phyloP scores from a whole-genome alignment of 2,888 invertebrate species.

The Megastigmus dorsalis region DNA sequence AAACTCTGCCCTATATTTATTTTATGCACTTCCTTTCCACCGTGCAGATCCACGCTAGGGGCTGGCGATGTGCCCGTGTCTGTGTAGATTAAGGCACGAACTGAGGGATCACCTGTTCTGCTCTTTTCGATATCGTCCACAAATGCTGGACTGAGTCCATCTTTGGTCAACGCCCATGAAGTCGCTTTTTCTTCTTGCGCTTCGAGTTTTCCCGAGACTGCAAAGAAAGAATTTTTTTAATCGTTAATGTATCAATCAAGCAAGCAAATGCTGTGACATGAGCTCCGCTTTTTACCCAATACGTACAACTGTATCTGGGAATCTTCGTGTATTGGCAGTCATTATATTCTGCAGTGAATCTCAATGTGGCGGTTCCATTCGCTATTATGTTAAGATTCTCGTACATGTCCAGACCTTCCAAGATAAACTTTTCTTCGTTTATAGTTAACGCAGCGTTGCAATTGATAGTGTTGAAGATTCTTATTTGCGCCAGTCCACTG shows the following conservation, averaged over 20 bases:
- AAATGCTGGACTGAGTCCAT: not conserved
- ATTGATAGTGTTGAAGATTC: conserved; percentile 79
- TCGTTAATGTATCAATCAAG: not conserved
- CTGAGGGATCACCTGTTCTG: conserved; percentile 66
- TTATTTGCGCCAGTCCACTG: conserved; percentile 79
- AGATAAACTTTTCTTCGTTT: conserved; percentile 32
- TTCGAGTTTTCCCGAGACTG: not conserved
- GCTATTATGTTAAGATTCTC: conserved; percentile 55
- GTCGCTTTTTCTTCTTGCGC: conserved; percentile 2
- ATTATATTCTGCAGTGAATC: conserved; percentile 54
- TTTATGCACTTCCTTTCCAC: too few relatives aligned
- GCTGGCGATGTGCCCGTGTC: not conserved
- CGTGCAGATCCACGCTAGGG: too few relatives aligned
- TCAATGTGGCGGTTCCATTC: not conserved
- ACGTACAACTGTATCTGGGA: not conserved
- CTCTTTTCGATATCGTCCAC: conserved; percentile 61
- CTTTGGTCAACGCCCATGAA: not conserved
- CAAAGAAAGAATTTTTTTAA: too few relatives aligned
- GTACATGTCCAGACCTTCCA: conserved; percentile 62
- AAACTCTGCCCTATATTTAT: not conserved
- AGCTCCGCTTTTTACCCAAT: too few relatives aligned
- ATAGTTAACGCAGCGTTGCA: conserved; percentile 60
- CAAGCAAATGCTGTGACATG: not conserved
- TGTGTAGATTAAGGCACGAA: conserved; percentile 65
- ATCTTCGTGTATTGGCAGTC: conserved; percentile 45